Evolutionary conservation across 2,113 vertebrate genomes (phyloP).

Genomic region (Vidua macroura): DNA sequence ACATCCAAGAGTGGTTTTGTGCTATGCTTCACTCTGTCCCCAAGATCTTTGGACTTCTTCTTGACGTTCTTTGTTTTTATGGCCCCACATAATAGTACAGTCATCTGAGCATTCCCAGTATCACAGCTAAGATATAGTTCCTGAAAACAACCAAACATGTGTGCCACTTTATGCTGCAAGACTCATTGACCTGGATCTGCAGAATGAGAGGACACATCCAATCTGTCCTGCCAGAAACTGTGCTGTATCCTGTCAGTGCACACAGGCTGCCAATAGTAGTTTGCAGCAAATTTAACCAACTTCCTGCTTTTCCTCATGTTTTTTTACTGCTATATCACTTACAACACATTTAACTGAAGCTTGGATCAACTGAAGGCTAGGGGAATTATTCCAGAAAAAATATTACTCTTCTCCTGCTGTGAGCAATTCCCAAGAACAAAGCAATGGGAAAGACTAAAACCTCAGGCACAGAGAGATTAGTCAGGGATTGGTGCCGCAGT

Average conservation of each 20-base stretch:
- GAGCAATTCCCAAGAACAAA: constrained; percentile 19
- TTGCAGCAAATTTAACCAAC: background rate
- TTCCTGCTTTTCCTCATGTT: background rate
- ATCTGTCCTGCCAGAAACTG: background rate
- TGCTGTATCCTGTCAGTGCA: background rate
- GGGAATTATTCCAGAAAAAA: constrained; percentile 36
- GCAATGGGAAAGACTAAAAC: constrained; percentile 20
- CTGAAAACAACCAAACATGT: background rate
- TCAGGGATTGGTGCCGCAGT: constrained; percentile 19
- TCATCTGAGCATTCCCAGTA: background rate
- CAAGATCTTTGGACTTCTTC: background rate
- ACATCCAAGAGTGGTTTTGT: background rate
- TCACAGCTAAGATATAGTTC: background rate
- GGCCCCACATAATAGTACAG: background rate
- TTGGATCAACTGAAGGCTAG: background rate
- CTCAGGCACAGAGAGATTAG: constrained; percentile 40
- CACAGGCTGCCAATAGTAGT: background rate
- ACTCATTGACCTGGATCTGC: background rate
- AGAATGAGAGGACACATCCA: background rate
- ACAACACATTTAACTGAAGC: background rate
- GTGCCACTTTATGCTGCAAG: background rate
- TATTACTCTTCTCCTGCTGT: constrained; percentile 39
- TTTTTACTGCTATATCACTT: background rate
- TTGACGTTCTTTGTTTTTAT: background rate
- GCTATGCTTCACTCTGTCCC: background rate